These are phyloP conservation scores for Gavialis gangeticus DNA, from an alignment of 2,113 vertebrate species.

Conservation along the genomic window DNA sequence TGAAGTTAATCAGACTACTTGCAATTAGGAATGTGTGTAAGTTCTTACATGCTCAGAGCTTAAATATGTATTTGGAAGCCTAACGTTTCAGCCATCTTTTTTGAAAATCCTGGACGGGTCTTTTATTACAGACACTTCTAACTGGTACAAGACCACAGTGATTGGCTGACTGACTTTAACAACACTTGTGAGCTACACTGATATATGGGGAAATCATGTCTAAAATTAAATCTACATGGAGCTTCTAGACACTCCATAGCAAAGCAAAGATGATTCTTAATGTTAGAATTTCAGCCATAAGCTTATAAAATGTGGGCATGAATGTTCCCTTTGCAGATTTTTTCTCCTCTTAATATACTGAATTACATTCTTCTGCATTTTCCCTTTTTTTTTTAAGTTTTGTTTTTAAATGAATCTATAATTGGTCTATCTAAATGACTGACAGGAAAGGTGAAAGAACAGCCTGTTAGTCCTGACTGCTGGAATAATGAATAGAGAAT, in stretches of 20 bases:
- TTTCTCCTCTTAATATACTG: background rate
- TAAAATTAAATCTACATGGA: conserved; percentile 15
- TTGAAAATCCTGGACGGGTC: background rate
- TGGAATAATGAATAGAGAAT: conserved; percentile 58
- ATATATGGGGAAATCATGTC: conserved; percentile 3
- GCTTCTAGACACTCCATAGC: conserved; percentile 30
- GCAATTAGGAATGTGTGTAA: fast-evolving
- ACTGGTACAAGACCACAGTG: background rate
- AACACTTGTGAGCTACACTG: conserved; percentile 7
- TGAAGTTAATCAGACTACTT: background rate
- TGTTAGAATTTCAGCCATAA: conserved; percentile 7
- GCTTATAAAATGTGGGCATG: background rate
- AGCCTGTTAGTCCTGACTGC: conserved; percentile 48
- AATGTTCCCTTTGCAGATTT: background rate
- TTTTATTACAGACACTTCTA: background rate
- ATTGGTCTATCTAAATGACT: conserved; percentile 46
- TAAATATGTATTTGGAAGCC: background rate
- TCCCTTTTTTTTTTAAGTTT: background rate
- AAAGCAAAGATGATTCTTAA: background rate
- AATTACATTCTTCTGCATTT: conserved; percentile 11
- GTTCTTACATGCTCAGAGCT: background rate
- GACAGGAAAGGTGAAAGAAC: conserved; percentile 61
- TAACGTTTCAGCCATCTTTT: background rate
- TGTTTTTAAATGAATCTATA: conserved; percentile 6
- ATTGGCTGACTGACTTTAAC: background rate